Evolutionary conservation across 2,113 vertebrate genomes (phyloP).

Genomic region (Sus scrofa): T2T-Sscrofa CM000812.6:266795501-266796000

Average conservation of each 20-base stretch:
- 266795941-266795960: conserved; percentile 74
- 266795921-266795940: conserved; percentile 73
- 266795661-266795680: not conserved
- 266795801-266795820: not conserved
- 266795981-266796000: not conserved
- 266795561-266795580: not conserved
- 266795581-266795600: not conserved
- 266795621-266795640: not conserved
- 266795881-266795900: not conserved
- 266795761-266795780: not conserved
- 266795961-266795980: not conserved
- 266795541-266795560: not conserved
- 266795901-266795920: not conserved
- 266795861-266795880: not conserved
- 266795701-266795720: no score
- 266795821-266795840: not conserved
- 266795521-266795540: not conserved
- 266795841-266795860: not conserved
- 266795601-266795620: not conserved
- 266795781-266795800: not conserved
- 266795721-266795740: not conserved
- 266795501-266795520: not conserved
- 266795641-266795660: not conserved
- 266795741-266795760: not conserved
- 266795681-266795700: not conserved